Base-by-base conservation (phyloP, 2,888 invertebrate genomes). In the Latrodectus elegans region DNA sequence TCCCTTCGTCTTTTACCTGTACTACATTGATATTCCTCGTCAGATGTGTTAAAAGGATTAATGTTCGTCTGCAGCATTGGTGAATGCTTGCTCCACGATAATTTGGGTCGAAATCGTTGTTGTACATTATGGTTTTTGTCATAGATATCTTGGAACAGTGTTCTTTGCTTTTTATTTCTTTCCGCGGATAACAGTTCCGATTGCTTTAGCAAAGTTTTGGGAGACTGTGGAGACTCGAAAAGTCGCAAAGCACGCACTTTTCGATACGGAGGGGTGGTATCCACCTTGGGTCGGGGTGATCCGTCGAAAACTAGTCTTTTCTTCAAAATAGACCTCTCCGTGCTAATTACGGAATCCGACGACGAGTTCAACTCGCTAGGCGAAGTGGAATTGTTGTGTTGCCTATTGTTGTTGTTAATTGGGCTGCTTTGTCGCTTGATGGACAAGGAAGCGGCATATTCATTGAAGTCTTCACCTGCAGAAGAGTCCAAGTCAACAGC, bases 201-300 rank as follows among this genome's bases (percentile, higher is more conserved):
- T 52, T 81, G 83, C 91, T 95, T 95, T 55, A 96, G 92, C 22
- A 97, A 93, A 0, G 96, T 96, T 93, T 96, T 96, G 6, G 97
- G 97, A 8, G 97, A 96, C 89, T 96, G 95, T 0, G 97, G 97
- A 77, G 96, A 96, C 93, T 97, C 96, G 91, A 96, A 96, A 1
- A 97, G 93, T 90, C 96, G 94, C 91, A 93, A 91, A 0, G 94
- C 94, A 89, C 94, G 91, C 60, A 94, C 94, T 90, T 94, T 92
- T 90, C 94, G 94, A 90, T 94, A 94, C 11, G 95, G 95, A 55
- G 95, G 95, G 8, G 92, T 86, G 9, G 72, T 73, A 52, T 89
- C 77, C 12, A 70, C 65, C 38, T 68, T 76, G 8, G 65, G 12
- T 4, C 12, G 12, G 11, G 51, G n/a, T 14, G 22, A n/a, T 68